Conservation (phyloP, 2,888 invertebrate species). For the Sphinx pinastri region DNA sequence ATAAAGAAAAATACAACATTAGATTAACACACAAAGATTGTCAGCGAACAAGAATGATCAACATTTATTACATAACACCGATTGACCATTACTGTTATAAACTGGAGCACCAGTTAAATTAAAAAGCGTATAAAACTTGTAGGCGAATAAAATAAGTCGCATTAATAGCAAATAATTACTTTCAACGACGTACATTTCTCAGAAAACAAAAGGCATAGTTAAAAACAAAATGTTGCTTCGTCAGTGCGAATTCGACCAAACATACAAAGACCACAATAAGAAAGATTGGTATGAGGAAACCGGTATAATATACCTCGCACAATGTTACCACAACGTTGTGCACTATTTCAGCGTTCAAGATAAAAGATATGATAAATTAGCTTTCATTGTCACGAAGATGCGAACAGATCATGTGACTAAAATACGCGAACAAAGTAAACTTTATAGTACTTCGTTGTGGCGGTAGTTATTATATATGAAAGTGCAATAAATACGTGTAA, state of each 20-base stretch:
- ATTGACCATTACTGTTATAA: conserved; percentile 32
- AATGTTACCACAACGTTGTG: conserved; percentile 43
- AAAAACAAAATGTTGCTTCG: conserved; percentile 6
- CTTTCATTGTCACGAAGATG: conserved; percentile 32
- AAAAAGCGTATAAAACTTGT: neutral
- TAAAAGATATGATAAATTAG: conserved; percentile 38
- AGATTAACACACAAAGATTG: conserved; percentile 27
- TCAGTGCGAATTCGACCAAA: conserved; percentile 25
- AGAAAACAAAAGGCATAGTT: neutral
- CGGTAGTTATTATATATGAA: conserved; percentile 1
- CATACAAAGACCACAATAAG: conserved; percentile 38
- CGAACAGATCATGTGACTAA: conserved; percentile 20
- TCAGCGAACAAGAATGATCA: neutral
- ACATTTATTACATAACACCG: conserved; percentile 34
- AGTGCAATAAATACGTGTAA: conserved; percentile 7
- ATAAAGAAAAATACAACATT: conserved; percentile 30
- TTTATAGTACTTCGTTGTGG: neutral
- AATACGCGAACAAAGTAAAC: conserved; percentile 36
- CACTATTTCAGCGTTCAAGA: conserved; percentile 39
- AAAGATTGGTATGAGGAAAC: conserved; percentile 38
- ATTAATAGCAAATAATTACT: conserved; percentile 3
- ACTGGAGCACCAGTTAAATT: conserved; percentile 19
- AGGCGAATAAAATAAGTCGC: neutral
- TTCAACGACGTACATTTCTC: neutral
- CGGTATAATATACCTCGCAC: neutral